Conservation (phyloP, 2,888 invertebrate genomes). For the Plagiodera versicolora region DNA sequence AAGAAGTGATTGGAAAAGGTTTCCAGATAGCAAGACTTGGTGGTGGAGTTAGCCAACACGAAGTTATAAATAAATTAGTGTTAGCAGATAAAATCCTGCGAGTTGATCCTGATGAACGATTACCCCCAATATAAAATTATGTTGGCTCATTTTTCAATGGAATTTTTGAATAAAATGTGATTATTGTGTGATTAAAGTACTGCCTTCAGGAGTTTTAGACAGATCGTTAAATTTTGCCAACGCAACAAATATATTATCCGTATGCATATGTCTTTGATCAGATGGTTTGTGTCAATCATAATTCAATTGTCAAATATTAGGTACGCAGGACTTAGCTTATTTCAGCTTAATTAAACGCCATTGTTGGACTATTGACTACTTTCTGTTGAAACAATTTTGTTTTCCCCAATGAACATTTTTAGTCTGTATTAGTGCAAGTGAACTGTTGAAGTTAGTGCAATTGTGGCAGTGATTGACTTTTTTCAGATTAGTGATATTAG, state of each 20-base stretch:
- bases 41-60: conserved; percentile 46
- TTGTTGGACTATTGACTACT: conserved; percentile 53
- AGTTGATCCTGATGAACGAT: conserved; percentile 51
- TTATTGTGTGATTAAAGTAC: neutral
- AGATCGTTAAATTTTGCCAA: neutral
- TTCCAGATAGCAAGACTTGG: conserved; percentile 51
- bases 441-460: conserved; percentile 45
- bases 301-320: neutral
- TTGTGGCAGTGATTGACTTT: conserved; percentile 45
- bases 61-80: conserved; percentile 53
- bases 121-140: conserved; percentile 42
- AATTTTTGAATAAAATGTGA: too few species aligned
- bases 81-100: conserved; percentile 54
- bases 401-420: conserved; percentile 34
- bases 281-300: too few species aligned
- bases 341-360: conserved; percentile 49
- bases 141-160: too few species aligned
- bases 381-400: conserved; percentile 39
- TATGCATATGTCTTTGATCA: too few species aligned
- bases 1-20: conserved; percentile 49
- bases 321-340: neutral
- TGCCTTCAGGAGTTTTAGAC: neutral
- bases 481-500: conserved; percentile 53
- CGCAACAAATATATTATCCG: neutral
- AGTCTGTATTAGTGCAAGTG: conserved; percentile 42